Conservation (phyloP, 64 coral and sea anemone species). For the Cladopsammia gracilis region DNA sequence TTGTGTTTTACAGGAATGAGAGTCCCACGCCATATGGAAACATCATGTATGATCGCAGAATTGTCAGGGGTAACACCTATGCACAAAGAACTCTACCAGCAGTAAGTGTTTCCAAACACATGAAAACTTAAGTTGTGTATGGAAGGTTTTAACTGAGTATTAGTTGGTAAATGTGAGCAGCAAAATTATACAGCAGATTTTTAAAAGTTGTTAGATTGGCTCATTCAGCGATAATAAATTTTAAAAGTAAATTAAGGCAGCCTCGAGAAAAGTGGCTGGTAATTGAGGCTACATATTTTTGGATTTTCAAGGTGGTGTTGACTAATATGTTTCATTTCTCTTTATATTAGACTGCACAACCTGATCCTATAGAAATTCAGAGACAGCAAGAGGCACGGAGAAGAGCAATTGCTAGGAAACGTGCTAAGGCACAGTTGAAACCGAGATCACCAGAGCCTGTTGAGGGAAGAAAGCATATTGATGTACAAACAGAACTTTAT, state of each 20-base stretch:
- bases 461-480: slow-evolving; percentile 96
- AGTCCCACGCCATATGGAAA: slow-evolving; percentile 97
- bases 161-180: no score
- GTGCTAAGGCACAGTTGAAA: slow-evolving; percentile 89
- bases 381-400: slow-evolving; percentile 96
- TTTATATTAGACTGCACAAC: slow-evolving; percentile 82
- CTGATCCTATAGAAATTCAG: slow-evolving; percentile 99
- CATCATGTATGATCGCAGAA: slow-evolving; percentile 99
- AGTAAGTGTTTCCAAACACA: slow-evolving; percentile 62
- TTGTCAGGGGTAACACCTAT: slow-evolving; percentile 99
- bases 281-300: no score
- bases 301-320: background rate
- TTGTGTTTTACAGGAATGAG: slow-evolving; percentile 80
- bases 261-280: no score
- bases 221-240: no score
- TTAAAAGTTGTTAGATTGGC: no score
- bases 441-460: slow-evolving; percentile 96
- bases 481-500: slow-evolving; percentile 98
- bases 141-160: background rate
- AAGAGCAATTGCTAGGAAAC: slow-evolving; percentile 94
- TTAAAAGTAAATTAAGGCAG: no score
- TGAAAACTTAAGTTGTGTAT: background rate
- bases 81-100: slow-evolving; percentile 96
- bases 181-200: no score
- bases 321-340: background rate